Percentiles rank a stretch among this genome's conserved stretches.
These are phyloP conservation scores for Lethocerus indicus DNA, from an alignment of 1,140 invertebrate genomes.

Conservation along the genomic window DNA sequence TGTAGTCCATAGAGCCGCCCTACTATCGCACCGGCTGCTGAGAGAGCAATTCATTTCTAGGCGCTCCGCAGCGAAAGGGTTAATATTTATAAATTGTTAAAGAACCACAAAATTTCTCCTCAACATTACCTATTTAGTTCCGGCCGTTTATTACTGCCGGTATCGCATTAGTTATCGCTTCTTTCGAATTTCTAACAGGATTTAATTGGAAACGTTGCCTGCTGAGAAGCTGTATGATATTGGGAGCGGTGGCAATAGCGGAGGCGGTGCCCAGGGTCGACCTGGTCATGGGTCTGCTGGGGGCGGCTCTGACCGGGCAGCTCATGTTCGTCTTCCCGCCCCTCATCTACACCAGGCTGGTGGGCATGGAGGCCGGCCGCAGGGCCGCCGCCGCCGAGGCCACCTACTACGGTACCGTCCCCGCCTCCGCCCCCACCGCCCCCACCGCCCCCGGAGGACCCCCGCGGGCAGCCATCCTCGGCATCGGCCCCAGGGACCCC, in stretches of 20 bases:
- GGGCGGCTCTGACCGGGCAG: conserved; percentile 67
- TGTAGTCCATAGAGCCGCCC: too few relatives aligned
- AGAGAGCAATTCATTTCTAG: neutral
- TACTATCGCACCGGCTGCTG: neutral
- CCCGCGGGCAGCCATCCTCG: neutral
- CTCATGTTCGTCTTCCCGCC: conserved; percentile 73
- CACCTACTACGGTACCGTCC: neutral
- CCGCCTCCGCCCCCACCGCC: neutral
- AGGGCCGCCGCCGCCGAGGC: neutral
- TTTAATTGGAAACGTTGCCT: conserved; percentile 62
- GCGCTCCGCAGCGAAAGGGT: neutral
- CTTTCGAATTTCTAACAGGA: conserved; percentile 35
- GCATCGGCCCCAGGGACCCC: too few relatives aligned
- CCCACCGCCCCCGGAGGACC: neutral
- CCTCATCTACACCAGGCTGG: conserved; percentile 52
- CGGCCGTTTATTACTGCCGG: neutral
- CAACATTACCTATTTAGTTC: neutral
- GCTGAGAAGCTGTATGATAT: conserved; percentile 49
- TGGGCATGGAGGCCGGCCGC: conserved; percentile 16
- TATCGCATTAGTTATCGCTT: neutral
- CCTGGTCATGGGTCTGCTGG: conserved; percentile 72
- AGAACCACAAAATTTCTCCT: neutral
- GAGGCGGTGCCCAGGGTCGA: conserved; percentile 75
- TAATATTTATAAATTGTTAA: neutral
- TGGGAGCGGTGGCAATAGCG: conserved; percentile 53